Conservation (phyloP, 2,113 vertebrate species). For the Mirounga angustirostris region DNA sequence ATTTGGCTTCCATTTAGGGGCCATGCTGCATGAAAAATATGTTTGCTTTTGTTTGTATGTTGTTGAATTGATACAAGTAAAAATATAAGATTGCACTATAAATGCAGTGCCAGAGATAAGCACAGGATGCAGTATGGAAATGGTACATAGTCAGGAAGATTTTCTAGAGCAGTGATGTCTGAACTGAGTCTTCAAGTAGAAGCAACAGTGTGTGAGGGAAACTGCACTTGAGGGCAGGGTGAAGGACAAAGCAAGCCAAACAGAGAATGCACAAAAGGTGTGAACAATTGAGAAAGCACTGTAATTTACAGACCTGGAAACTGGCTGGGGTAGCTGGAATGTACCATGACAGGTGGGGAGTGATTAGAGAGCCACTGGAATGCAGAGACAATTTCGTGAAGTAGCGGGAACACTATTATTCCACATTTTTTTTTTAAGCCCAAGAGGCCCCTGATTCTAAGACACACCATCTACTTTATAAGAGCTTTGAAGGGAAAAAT, state of each 20-base stretch:
- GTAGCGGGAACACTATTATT: neutral
- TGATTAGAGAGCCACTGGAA: neutral
- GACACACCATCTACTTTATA: neutral
- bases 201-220: neutral
- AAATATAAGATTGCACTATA: slow-evolving; percentile 71
- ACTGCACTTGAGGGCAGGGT: neutral
- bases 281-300: neutral
- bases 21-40: slow-evolving; percentile 74
- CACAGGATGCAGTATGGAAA: slow-evolving; percentile 4
- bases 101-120: slow-evolving; percentile 67
- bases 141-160: neutral
- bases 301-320: neutral
- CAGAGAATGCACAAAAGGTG: neutral
- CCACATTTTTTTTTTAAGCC: neutral
- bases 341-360: neutral
- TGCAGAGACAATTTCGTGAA: neutral
- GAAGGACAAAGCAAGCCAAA: neutral
- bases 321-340: neutral
- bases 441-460: neutral
- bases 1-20: slow-evolving; percentile 75
- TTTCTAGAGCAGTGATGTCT: slow-evolving; percentile 29
- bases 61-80: slow-evolving; percentile 68
- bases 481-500: neutral
- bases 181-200: neutral
- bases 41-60: slow-evolving; percentile 80